Evolutionary conservation across 2,113 vertebrate species (phyloP).

Genomic region (Pithys albifrons): DNA sequence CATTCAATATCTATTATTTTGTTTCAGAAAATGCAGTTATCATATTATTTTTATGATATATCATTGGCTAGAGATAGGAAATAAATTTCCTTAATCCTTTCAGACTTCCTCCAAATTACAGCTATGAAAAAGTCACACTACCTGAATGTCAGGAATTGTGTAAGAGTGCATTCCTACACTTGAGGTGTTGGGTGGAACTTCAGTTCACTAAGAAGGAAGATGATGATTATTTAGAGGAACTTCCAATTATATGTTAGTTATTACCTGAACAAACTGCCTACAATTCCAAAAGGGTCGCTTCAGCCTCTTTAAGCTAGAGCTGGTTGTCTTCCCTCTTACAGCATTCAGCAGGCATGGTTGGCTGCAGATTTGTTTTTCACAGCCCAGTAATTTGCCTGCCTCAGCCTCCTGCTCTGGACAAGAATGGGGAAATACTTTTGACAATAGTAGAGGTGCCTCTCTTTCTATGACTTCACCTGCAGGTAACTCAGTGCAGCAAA

Average conservation of each 20-base stretch:
- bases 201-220: background rate
- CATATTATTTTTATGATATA: background rate
- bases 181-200: background rate
- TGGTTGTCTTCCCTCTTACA: background rate
- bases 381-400: background rate
- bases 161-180: background rate
- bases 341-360: background rate
- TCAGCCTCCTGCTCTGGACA: background rate
- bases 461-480: background rate
- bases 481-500: background rate
- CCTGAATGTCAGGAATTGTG: background rate
- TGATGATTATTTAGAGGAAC: background rate
- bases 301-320: background rate
- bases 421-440: background rate
- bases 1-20: background rate
- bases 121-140: background rate
- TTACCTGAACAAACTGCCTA: slow-evolving; percentile 15
- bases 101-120: background rate
- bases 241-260: background rate
- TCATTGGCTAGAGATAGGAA: background rate
- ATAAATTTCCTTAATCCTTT: slow-evolving; percentile 21
- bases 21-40: slow-evolving; percentile 2
- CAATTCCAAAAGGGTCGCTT: background rate
- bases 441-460: background rate
- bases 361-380: slow-evolving; percentile 55